phyloP scores from a whole-genome alignment of 2,797 vertebrate genomes.

The Lacerta viridis region DNA sequence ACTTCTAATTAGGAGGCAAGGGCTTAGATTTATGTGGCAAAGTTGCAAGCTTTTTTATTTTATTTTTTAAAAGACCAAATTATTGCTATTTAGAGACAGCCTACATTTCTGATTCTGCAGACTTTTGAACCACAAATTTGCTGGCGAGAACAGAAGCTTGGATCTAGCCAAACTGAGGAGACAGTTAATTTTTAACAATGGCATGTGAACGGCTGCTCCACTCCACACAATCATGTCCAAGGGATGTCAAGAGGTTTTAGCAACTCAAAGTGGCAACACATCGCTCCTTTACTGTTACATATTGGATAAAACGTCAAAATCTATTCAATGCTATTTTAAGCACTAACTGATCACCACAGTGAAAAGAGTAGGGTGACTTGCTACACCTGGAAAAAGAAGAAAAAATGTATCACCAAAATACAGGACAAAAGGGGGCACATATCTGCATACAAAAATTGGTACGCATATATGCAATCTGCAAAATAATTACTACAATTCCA shows the following conservation, averaged over 20 bases:
- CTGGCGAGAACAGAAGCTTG: not conserved
- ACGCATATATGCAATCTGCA: no score
- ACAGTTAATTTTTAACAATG: slow-evolving; percentile 11
- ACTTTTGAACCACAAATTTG: not conserved
- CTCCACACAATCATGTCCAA: not conserved
- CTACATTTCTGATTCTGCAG: not conserved
- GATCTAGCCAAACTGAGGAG: not conserved
- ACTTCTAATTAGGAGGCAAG: not conserved
- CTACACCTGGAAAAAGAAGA: no score
- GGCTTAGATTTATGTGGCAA: not conserved
- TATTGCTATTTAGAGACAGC: not conserved
- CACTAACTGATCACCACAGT: not conserved
- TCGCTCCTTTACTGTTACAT: not conserved
- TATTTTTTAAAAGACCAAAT: not conserved
- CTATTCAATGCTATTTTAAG: not conserved
- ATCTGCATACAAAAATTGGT: no score
- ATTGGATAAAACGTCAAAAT: not conserved
- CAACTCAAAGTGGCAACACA: not conserved
- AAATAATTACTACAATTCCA: no score
- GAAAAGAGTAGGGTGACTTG: not conserved
- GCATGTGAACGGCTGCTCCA: not conserved
- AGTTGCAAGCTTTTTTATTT: not conserved
- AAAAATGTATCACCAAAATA: no score
- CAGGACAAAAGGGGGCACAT: no score
- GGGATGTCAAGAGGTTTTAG: not conserved